Base-by-base conservation (phyloP, 2,113 vertebrate species). In the Trachemys scripta region DNA sequence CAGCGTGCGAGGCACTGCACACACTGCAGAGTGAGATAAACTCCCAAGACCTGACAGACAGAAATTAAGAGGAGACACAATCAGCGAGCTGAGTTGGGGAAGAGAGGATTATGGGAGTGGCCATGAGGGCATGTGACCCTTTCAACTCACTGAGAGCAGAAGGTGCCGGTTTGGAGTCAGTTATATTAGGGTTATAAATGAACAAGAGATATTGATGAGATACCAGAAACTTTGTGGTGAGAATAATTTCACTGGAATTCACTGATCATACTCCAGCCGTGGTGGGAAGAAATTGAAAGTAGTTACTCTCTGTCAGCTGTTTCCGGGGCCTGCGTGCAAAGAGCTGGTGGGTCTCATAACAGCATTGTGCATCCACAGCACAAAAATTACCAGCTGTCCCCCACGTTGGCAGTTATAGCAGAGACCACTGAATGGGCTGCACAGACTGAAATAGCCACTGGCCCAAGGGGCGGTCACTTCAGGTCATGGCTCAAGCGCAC, bases 291-390 rank as follows among this genome's bases (percentile, higher is more conserved):
- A 80, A 82, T 78, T 5, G 69, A 22, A 4, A 59, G 51, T 35
- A 24, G 91, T 4, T 8, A 12, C 75, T 0, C 2, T 25, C 89
- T 24, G 82, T 0, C 47, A 24, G 53, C 5, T 1, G 80, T 69
- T 1, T 0, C 0, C 51, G 20, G 69, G 72, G n/a, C 8, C 20
- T 45, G 38, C 11, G 2, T 20, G 75, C 90, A 47, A 80, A 0
- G 0, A 78, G 82, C 0, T 0, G 12, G 53, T 1, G 0, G 20
- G 13, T 2, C 31, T 6, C 12, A 11, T 50, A 65, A 0, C 0
- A 50, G 10, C 6, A 2, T 16, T 59, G 3, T 56, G 50, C 42
- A 14, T 25, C 7, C 50, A 25, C 22, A 17, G 0, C 62, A 13
- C 3, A 51, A 9, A 72, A 80, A 45, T 19, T 3, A 5, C 5